These are phyloP conservation scores for Sorex araneus DNA, from an alignment of 2,113 vertebrate species.

Conservation along the genomic window DNA sequence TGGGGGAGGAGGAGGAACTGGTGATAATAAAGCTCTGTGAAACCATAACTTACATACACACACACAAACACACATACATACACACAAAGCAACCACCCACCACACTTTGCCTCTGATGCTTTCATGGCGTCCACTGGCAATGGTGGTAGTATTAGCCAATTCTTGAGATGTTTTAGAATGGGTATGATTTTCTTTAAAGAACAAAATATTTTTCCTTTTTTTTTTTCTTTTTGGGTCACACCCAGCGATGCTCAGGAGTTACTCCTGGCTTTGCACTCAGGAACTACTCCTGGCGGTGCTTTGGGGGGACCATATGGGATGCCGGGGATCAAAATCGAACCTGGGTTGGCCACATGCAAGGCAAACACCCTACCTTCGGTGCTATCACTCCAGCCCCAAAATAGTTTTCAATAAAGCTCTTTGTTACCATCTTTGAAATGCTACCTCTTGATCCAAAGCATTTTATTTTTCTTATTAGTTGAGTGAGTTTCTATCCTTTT, in stretches of 20 bases:
- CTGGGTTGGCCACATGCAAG: too few species aligned
- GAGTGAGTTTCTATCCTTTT: slow-evolving; percentile 45
- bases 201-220: too few species aligned
- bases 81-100: too few species aligned
- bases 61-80: too few species aligned
- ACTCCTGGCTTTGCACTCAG: too few species aligned
- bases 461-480: slow-evolving; percentile 53
- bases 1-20: not conserved
- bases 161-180: not conserved
- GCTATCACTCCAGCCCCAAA: too few species aligned
- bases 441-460: slow-evolving; percentile 42
- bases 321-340: too few species aligned
- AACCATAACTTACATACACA: not conserved
- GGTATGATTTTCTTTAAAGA: slow-evolving; percentile 69
- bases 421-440: slow-evolving; percentile 58
- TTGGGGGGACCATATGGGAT: too few species aligned
- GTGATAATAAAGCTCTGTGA: not conserved
- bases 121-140: not conserved
- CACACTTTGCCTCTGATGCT: not conserved
- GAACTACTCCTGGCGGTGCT: too few species aligned
- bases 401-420: slow-evolving; percentile 62
- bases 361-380: too few species aligned
- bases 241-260: too few species aligned
- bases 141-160: not conserved
- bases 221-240: too few species aligned